Base-by-base conservation (phyloP, 2,797 vertebrate genomes). In the Monodelphis domestica region DNA sequence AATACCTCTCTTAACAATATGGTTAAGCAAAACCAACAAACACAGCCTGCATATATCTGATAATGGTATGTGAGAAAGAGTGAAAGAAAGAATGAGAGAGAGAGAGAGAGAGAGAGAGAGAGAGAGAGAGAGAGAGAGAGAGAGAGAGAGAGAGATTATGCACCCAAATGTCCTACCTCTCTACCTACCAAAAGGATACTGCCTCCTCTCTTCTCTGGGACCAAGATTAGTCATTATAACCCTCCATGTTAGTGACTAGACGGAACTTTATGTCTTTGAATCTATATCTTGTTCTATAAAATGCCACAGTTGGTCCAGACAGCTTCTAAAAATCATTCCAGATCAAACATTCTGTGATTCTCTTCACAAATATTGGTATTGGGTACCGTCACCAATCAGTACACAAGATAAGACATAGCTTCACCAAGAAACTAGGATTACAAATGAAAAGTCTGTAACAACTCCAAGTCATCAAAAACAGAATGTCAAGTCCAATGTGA, bases 401-500 rank as follows among this genome's bases (percentile, higher is more conserved):
- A 56, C 14, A 53, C 45, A 57, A 95, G 56, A 55, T 10, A 91
- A 5, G 33, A 51, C 30, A 51, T 4, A 28, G 70, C 63, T 53
- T 21, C 53, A 21, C 52, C 59, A 96, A 89, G 87, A 90, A 53
- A 91, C 91, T 70, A 94, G 26, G 88, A 96, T 93, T 96, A 92
- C 95, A 90, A 78, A 95, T 94, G 11, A 38, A 95, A 96, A 93
- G 78, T 4, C 59, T 91, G 24, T 38, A 90, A 92, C 52, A 88
- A 91, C 84, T 63, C 78, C 91, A 88, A 57, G 89, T 53, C 15
- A 93, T 94, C 90, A 93, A 95, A 84, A 97, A 95, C 94, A 89
- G 91, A 95, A 97, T 96, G 91, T 88, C 96, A 96, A 96, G 95
- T 97, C 94, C 94, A 57, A 91, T 97, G 96, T 96, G 91, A 96